A percentile compares a stretch with the other conserved stretches of the same genome.
Conservation (phyloP, 1,140 invertebrate species). For the Vanessa tameamea region DNA sequence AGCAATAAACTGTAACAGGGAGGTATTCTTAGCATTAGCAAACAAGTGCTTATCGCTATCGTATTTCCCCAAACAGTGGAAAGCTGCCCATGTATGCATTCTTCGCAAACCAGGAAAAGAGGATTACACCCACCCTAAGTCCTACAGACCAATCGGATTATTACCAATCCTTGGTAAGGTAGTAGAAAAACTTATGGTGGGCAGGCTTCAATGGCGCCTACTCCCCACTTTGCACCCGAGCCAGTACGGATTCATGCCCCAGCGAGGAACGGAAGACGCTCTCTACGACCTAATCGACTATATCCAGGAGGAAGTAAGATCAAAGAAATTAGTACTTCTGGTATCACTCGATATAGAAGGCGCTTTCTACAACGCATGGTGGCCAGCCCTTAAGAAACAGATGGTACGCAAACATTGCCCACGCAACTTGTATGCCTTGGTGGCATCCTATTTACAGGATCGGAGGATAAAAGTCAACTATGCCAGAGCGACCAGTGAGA, state of each 20-base stretch:
- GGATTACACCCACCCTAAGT: not conserved
- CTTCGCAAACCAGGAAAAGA: slow-evolving; percentile 29
- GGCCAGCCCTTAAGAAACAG: slow-evolving; percentile 3
- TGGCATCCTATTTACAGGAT: not conserved
- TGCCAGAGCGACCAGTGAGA: not conserved
- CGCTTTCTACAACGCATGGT: not conserved
- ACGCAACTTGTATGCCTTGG: not conserved
- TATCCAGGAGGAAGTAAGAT: not conserved
- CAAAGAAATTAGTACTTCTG: not conserved
- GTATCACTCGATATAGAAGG: not conserved
- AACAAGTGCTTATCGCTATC: slow-evolving; percentile 29
- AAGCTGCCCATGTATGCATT: slow-evolving; percentile 22
- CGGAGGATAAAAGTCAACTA: not conserved
- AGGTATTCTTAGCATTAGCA: slow-evolving; percentile 33
- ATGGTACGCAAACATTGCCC: not conserved
- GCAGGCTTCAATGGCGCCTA: slow-evolving; percentile 14
- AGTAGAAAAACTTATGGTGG: slow-evolving; percentile 31
- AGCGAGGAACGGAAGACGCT: not conserved
- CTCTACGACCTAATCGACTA: slow-evolving; percentile 2
- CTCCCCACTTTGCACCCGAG: not conserved
- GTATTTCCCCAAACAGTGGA: slow-evolving; percentile 39
- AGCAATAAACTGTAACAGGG: not conserved
- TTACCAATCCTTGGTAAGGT: slow-evolving; percentile 26
- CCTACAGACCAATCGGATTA: slow-evolving; percentile 10
- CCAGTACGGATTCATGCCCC: slow-evolving; percentile 1